A percentile compares a stretch with the other conserved stretches of the same genome.
Evolutionary conservation across 1,140 invertebrate species (phyloP).

Genomic region (Octopus sinensis): DNA sequence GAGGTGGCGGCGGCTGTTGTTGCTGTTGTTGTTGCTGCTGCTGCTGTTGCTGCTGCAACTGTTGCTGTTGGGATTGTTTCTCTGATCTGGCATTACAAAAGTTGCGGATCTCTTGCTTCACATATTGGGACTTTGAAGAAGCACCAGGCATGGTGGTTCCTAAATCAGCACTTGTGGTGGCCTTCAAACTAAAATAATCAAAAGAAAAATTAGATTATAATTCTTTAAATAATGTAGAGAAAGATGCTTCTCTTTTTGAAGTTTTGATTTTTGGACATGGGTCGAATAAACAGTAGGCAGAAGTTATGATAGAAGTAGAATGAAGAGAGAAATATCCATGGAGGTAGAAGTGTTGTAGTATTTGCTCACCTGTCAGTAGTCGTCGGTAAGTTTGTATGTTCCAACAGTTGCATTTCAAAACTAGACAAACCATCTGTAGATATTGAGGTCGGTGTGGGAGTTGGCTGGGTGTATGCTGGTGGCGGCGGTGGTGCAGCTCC

Average conservation of each 20-base stretch:
- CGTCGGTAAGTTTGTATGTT: neutral
- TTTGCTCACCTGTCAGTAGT: neutral
- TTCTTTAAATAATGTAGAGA: no score
- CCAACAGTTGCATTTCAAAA: conserved; percentile 30
- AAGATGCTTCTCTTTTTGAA: no score
- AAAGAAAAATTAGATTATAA: no score
- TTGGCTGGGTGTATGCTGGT: conserved; percentile 20
- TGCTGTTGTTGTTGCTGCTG: conserved; percentile 30
- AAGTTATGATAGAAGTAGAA: no score
- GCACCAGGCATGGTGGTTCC: conserved; percentile 10
- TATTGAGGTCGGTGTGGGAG: conserved; percentile 2
- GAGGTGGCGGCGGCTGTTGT: neutral
- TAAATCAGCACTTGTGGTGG: neutral
- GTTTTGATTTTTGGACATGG: no score
- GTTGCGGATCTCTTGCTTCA: conserved; percentile 82
- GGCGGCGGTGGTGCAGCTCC: conserved; percentile 15
- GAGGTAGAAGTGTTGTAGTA: no score
- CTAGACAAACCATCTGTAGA: conserved; percentile 23
- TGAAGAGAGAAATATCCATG: no score
- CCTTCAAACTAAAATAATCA: neutral
- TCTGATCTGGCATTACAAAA: conserved; percentile 78
- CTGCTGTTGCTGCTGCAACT: conserved; percentile 31
- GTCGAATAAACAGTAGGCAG: no score
- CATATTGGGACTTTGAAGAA: conserved; percentile 71
- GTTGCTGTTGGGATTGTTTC: conserved; percentile 54